Evolutionary conservation across 1,140 invertebrate genomes (phyloP).

Genomic region (Zaprionus nigranus): DNA sequence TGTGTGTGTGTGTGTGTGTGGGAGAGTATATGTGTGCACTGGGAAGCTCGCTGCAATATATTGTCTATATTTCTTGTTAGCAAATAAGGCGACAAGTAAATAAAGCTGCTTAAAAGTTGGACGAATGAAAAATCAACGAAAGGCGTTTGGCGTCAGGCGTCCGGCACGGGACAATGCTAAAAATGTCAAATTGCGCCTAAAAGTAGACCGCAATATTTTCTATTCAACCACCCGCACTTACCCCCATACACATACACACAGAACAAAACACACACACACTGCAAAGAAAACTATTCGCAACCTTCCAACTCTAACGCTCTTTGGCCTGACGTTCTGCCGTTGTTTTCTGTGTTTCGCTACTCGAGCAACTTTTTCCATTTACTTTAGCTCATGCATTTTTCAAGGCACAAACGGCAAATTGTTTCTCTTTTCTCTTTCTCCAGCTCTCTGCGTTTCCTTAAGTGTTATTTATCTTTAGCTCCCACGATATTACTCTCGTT

Average conservation of each 20-base stretch:
- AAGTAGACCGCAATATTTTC: slow-evolving; percentile 77
- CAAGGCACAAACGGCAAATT: slow-evolving; percentile 82
- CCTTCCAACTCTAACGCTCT: slow-evolving; percentile 16
- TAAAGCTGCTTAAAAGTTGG: slow-evolving; percentile 76
- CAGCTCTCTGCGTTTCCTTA: slow-evolving; percentile 56
- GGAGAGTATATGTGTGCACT: too few relatives aligned
- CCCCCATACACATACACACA: not conserved
- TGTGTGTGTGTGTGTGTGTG: slow-evolving; percentile 19
- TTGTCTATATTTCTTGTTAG: slow-evolving; percentile 81
- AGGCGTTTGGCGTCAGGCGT: slow-evolving; percentile 6
- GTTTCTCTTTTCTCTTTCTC: slow-evolving; percentile 56
- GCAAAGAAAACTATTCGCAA: slow-evolving; percentile 54
- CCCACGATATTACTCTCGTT: slow-evolving; percentile 81
- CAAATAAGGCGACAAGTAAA: slow-evolving; percentile 81
- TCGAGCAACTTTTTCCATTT: slow-evolving; percentile 79
- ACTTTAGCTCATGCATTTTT: slow-evolving; percentile 82
- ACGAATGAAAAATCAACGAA: slow-evolving; percentile 55
- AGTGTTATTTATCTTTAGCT: slow-evolving; percentile 81
- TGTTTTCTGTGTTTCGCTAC: slow-evolving; percentile 67
- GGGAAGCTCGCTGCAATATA: slow-evolving; percentile 50
- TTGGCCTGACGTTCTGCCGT: slow-evolving; percentile 37
- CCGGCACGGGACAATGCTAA: slow-evolving; percentile 41
- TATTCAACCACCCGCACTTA: slow-evolving; percentile 17
- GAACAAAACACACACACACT: not conserved
- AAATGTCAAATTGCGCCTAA: slow-evolving; percentile 80